Base-by-base conservation (phyloP, 2,888 invertebrate genomes). In the Acanthosepion lycidas region DNA sequence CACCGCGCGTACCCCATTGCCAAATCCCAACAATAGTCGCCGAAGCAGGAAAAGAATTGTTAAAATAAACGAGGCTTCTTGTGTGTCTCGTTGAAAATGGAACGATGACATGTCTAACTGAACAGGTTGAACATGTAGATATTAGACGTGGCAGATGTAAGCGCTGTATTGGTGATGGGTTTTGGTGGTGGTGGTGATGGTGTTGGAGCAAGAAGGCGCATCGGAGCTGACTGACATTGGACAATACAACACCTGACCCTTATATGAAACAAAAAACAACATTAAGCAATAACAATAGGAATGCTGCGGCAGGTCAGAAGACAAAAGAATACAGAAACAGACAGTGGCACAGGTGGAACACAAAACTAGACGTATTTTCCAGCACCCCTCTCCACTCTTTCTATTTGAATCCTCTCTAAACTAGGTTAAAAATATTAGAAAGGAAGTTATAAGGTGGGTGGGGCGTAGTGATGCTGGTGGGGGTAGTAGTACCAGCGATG, bases 31-130 rank as follows among this genome's bases (percentile, higher is more conserved):
- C 78, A 78, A 78, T 78, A 33, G 78, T 33, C n/a, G 78, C 18
- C 78, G n/a, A 78, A 78, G n/a, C 78, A n/a, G 78, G n/a, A 78
- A 78, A 78, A 33, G 78, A 78, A 78, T 78, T 78, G 78, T 78
- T 78, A n/a, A 15, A 78, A 78, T 78, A 33, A 78, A 78, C 78
- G 78, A n/a, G 78, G 78, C 78, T 78, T 33, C n/a, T 78, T 78
- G 78, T 78, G 78, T n/a, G 78, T 78, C 78, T 78, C 78, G 78
- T 78, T 33, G 78, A n/a, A 78, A 78, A 33, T 78, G 78, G n/a
- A 78, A 78, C 78, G n/a, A n/a, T 78, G 78, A n/a, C n/a, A 78
- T n/a, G 78, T 78, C n/a, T 78, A 78, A 78, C 78, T 78, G n/a
- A 78, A 78, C 78, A 78, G n/a, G 78, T n/a, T 78, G n/a, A 78